Evolutionary conservation across 2,888 invertebrate genomes (phyloP), one percentile per base, ranked within the genome.

Genomic region (Phaonia tiefii): DNA sequence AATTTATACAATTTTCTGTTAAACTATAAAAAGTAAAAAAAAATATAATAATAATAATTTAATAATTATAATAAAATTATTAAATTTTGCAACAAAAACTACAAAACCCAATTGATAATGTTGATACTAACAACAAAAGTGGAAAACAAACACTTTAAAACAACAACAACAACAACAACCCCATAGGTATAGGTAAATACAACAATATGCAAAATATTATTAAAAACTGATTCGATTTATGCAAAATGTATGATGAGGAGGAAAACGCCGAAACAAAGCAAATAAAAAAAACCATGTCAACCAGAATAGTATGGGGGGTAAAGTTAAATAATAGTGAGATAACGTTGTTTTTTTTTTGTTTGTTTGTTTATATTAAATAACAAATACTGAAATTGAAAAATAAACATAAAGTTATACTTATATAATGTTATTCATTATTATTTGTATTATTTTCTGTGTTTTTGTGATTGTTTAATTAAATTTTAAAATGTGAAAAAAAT

Each of bases 391-490:
- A 10, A 72, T 22, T 42, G 56, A 56, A 42, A 26, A 39, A 49
- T 31, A 31, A 3, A 31, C 31, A 31, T 31, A 31, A 31, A 31
- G 31, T 5, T 8, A 31, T 31, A 8, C 8, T 31, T 31, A 5
- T 8, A 31, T 31, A 60, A 72, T 37, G 37, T 44, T 78, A 51
- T 63, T 71, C 72, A 71, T 75, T 67, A 74, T 69, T 79, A 79
- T 75, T 73, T 70, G 65, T 73, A 31, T 79, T 44, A 66, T 81
- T 72, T n/a, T n/a, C n/a, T n/a, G 70, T 75, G 66, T 73, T 73
- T 69, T 26, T 70, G 39, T 75, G 75, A 73, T 74, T 81, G 51
- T 78, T 81, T 75, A 78, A 81, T 80, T 79, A 80, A 82, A 77
- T 80, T 83, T 83, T 75, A 80, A 73, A 83, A 31, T 31, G 8